Base-by-base conservation (phyloP, 2,888 invertebrate genomes). In the Saturnia pavonia region DNA sequence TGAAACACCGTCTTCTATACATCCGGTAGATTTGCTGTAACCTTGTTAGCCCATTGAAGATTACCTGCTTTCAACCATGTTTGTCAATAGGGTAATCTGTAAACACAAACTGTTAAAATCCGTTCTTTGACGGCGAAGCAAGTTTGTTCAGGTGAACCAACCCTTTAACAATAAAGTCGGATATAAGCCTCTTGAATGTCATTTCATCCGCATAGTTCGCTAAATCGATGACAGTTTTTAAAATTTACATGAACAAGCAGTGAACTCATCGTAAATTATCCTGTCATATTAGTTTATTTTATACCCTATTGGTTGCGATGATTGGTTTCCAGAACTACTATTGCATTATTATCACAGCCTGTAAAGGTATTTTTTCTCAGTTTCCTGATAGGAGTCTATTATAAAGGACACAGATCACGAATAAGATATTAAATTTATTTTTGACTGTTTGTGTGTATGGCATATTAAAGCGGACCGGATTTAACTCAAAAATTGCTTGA, bases 81-180 rank as follows among this genome's bases (percentile, higher is more conserved):
- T 91, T 91, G 90, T 91, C 88, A 89, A 89, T 90, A 85, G 83
- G 81, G 82, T 89, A 88, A 91, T 91, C 91, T 85, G 91, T 88
- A 91, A 92, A 93, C 86, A 91, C 79, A 88, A 93, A 91, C 91
- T 91, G 92, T 92, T 88, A 91, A 92, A 91, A 91, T 91, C 91
- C 88, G 78, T 83, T 88, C 89, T 91, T 90, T 89, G 89, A 87
- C 86, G 87, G 84, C 80, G 78, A 75, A 77, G 80, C 80, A 80
- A 88, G 92, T 93, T 92, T 92, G 88, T 82, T 90, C 92, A 92
- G 92, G 92, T 91, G 91, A 60, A 68, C 48, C 27, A 45, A 75
- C 82, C 82, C 80, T 81, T 84, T 83, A 71, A 85, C 80, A 87
- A 87, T 82, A 82, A 82, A 78, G 76, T 82, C 78, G 77, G 82